These are phyloP conservation scores for Heliconius sara DNA, from an alignment of 2,888 invertebrate genomes.

Conservation along the genomic window DNA sequence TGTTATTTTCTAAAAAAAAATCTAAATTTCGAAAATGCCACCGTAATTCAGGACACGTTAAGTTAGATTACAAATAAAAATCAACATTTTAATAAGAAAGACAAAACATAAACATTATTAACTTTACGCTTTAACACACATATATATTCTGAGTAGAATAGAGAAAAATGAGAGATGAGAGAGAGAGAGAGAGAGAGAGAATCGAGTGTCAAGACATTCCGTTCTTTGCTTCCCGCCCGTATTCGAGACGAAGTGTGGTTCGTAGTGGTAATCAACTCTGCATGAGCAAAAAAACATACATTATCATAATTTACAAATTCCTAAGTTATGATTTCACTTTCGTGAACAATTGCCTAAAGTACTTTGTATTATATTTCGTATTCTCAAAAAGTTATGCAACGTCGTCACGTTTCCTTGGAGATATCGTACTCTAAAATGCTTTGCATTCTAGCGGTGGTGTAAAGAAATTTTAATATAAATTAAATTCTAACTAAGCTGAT, in stretches of 20 bases:
- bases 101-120: too few species aligned
- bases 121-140: too few species aligned
- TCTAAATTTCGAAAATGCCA: too few species aligned
- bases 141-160: too few species aligned
- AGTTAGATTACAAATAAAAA: too few species aligned
- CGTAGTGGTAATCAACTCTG: not conserved
- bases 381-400: slow-evolving; percentile 11
- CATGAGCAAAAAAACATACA: not conserved
- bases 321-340: not conserved
- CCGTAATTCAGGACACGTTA: too few species aligned
- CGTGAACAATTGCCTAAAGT: slow-evolving; percentile 22
- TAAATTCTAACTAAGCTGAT: slow-evolving; percentile 6
- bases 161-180: too few species aligned
- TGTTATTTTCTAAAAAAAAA: too few species aligned
- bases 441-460: slow-evolving; percentile 28
- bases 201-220: too few species aligned
- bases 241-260: not conserved
- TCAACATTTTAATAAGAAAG: too few species aligned
- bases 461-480: slow-evolving; percentile 29
- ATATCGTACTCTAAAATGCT: slow-evolving; percentile 39
- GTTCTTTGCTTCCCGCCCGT: too few species aligned
- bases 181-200: too few species aligned
- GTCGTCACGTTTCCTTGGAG: slow-evolving; percentile 44
- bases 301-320: slow-evolving; percentile 4
- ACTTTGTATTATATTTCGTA: slow-evolving; percentile 29